Percentiles rank a stretch among this genome's conserved stretches.
phyloP scores from a whole-genome alignment of 2,113 vertebrate species.

The Caranx ignobilis region DNA sequence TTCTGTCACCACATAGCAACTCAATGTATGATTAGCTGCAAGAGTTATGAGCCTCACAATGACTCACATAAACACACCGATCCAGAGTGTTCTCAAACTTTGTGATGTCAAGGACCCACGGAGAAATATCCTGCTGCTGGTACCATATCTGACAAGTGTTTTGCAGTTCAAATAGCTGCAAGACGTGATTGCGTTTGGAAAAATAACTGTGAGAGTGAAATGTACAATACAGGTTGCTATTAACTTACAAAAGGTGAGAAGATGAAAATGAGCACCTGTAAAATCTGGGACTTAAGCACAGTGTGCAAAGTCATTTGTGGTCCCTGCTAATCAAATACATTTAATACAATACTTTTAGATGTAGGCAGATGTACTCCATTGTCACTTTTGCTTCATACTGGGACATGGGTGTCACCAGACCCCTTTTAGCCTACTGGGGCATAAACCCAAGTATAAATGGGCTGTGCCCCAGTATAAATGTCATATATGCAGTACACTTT shows the following conservation, averaged over 20 bases:
- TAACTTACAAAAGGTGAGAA: no score
- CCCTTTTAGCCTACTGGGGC: no score
- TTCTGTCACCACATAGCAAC: slow-evolving; percentile 19
- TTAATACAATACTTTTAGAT: not conserved
- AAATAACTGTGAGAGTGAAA: not conserved
- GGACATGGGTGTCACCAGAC: no score
- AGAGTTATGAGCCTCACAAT: slow-evolving; percentile 17
- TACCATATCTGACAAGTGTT: not conserved
- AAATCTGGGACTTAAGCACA: not conserved
- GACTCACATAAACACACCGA: not conserved
- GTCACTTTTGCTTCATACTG: no score
- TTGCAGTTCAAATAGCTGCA: not conserved
- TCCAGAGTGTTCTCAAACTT: not conserved
- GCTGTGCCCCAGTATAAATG: no score
- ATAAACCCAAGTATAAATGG: no score
- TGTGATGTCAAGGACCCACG: not conserved
- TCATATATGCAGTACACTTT: no score
- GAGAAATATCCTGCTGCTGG: slow-evolving; percentile 8
- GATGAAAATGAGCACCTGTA: not conserved
- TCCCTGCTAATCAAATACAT: not conserved
- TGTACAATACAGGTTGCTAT: no score
- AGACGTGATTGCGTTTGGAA: not conserved
- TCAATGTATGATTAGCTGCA: slow-evolving; percentile 26
- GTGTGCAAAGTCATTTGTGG: not conserved
- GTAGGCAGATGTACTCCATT: not conserved